Conservation (phyloP, 2,888 invertebrate species). For the Drosophila limbata region DNA sequence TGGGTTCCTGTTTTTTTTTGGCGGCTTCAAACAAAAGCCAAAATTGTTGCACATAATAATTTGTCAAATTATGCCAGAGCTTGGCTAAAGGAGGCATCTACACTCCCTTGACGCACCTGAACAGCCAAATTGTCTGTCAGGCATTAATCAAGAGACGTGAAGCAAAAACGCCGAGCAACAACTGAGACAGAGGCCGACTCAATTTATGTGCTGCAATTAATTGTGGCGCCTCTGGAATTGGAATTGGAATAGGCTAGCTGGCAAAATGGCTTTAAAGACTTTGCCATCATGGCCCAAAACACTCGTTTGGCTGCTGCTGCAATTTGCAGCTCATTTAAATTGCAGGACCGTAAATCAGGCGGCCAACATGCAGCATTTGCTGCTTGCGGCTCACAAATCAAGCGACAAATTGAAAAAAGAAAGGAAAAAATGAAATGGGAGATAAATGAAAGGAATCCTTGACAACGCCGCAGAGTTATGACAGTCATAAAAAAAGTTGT, state of each 20-base stretch:
- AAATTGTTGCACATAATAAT: slow-evolving; percentile 57
- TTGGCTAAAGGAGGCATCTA: slow-evolving; percentile 7
- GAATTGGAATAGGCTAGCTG: slow-evolving; percentile 1
- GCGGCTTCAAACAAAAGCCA: slow-evolving; percentile 31
- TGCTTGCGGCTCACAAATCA: slow-evolving; percentile 57
- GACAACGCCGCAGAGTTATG: slow-evolving; percentile 51
- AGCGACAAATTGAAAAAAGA: slow-evolving; percentile 49
- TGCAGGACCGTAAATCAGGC: slow-evolving; percentile 60
- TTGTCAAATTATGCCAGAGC: slow-evolving; percentile 62
- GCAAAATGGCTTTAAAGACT: slow-evolving; percentile 41
- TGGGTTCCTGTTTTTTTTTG: slow-evolving; percentile 21
- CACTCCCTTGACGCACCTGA: slow-evolving; percentile 16
- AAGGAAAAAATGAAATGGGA: background rate
- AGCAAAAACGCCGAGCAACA: slow-evolving; percentile 36
- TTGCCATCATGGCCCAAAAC: slow-evolving; percentile 8
- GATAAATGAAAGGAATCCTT: slow-evolving; percentile 21
- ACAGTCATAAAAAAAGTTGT: slow-evolving; percentile 34
- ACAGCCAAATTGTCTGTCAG: slow-evolving; percentile 60
- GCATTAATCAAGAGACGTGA: slow-evolving; percentile 63
- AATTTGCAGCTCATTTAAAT: slow-evolving; percentile 71
- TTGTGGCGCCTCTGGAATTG: slow-evolving; percentile 45
- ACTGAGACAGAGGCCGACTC: slow-evolving; percentile 17
- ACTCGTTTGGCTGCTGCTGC: slow-evolving; percentile 25
- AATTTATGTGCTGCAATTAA: slow-evolving; percentile 68
- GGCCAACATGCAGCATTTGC: slow-evolving; percentile 50